A percentile compares a stretch with the other conserved stretches of the same genome.
Evolutionary conservation across 2,113 vertebrate genomes (phyloP).

Genomic region (Syrmaticus mikado): DNA sequence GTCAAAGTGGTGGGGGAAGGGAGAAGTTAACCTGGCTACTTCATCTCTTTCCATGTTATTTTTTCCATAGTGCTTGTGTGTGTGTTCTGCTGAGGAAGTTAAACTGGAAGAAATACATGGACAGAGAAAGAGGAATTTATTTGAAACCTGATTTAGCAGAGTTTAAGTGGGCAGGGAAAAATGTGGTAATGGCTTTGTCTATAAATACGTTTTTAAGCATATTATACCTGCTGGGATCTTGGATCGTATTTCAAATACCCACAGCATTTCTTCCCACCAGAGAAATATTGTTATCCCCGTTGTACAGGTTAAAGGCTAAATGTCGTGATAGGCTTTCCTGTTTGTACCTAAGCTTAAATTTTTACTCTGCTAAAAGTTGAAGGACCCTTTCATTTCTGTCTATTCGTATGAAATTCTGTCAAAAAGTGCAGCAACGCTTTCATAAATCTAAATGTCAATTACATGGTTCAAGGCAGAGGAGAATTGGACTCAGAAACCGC

Average conservation of each 20-base stretch:
- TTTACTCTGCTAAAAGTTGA: not conserved
- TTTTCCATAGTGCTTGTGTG: not conserved
- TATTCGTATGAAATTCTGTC: not conserved
- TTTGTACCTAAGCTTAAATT: not conserved
- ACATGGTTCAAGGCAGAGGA: not conserved
- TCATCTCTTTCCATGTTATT: not conserved
- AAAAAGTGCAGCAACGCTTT: not conserved
- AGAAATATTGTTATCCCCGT: not conserved
- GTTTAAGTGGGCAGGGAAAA: not conserved
- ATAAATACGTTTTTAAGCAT: not conserved
- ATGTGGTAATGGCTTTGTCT: not conserved
- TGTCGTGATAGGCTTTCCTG: not conserved
- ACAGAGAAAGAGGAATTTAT: not conserved
- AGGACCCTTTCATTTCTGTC: not conserved
- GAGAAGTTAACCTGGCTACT: not conserved
- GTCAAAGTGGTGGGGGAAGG: not conserved
- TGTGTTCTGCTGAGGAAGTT: not conserved
- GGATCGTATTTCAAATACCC: not conserved
- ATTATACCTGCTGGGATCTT: not conserved
- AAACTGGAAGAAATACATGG: not conserved
- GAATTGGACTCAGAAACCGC: not conserved
- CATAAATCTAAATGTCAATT: not conserved
- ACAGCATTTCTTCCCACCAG: not conserved
- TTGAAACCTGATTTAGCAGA: not conserved
- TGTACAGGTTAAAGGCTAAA: not conserved